These are phyloP conservation scores for Cataglyphis rosenhaueri DNA, from an alignment of 2,888 invertebrate species.

Conservation along the genomic window DNA sequence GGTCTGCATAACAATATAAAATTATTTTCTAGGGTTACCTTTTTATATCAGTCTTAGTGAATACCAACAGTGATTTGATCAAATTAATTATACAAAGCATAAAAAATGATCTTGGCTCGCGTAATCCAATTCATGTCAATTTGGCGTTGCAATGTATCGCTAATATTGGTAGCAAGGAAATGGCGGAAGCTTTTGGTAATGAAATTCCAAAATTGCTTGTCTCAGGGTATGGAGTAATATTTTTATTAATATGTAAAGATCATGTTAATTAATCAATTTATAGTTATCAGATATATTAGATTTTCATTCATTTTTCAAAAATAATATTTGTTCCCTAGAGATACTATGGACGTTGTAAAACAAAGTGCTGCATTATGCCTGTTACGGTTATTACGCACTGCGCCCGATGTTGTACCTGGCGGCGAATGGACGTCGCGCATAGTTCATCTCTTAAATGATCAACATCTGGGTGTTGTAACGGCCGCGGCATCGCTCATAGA, in stretches of 20 bases:
- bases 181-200: constrained; percentile 99
- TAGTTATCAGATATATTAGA: neutral
- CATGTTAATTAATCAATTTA: neutral
- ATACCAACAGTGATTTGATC: constrained; percentile 99
- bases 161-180: constrained; percentile 99
- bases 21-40: constrained; percentile 94
- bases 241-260: neutral
- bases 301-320: neutral
- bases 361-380: constrained; percentile 99
- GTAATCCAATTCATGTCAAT: constrained; percentile 99
- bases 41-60: constrained; percentile 99
- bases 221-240: constrained; percentile 90
- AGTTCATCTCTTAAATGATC: constrained; percentile 99
- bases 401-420: constrained; percentile 98
- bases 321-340: constrained; percentile 86
- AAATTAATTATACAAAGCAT: constrained; percentile 99
- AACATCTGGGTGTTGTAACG: constrained; percentile 99
- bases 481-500: constrained; percentile 99
- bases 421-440: constrained; percentile 99
- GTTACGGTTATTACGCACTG: constrained; percentile 96
- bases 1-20: neutral
- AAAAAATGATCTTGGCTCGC: constrained; percentile 98
- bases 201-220: constrained; percentile 99
- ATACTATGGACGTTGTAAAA: constrained; percentile 99
- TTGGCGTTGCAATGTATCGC: constrained; percentile 99